Evolutionary conservation across 2,888 invertebrate species (phyloP), one percentile per base, ranked within the genome.

Genomic region (Ophion obscuratus): DNA sequence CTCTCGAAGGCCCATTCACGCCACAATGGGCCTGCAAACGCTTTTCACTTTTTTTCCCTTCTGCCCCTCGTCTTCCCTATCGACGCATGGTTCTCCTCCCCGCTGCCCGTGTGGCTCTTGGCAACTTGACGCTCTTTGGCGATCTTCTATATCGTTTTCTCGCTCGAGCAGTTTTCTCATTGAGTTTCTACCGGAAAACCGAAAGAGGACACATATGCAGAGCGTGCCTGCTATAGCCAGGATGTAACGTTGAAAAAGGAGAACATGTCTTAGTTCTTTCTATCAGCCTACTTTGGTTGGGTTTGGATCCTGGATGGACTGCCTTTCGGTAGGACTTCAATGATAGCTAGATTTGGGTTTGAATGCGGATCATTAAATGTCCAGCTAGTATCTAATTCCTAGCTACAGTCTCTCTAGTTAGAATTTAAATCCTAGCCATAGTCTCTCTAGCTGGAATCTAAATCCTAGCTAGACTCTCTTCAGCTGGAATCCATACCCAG

Each of bases 1-100:
- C 93, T 93, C 93, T 93, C 92, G 92, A 92, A 90, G 92, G 90
- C 91, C 92, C 91, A 92, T 92, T 92, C 92, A 91, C 88, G 88
- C 89, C 88, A 93, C 93, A 93, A 93, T 93, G 91, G 92, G 89
- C 88, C 89, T 87, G 88, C 88, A 90, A 91, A 89, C 87, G 91
- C 91, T 92, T 92, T 92, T 92, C 89, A 90, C 90, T 89, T 89
- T 90, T 90, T 89, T 89, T 82, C 47, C 83, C 61, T 31, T 20
- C 44, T 53, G 44, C 44, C 68, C 68, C 68, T 44, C 44, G 53
- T 53, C 14, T 24, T 9, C 68, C 20, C 11, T 24, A 44, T 20
- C 44, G 44, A 36, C 67, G 40, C 44, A n/a, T 17, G 44, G n/a
- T 53, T 36, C 20, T 53, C 53, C 20, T 62, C 76, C 80, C 71